These are phyloP conservation scores for Anodontia alba DNA, from an alignment of 2,888 invertebrate species.

Conservation along the genomic window DNA sequence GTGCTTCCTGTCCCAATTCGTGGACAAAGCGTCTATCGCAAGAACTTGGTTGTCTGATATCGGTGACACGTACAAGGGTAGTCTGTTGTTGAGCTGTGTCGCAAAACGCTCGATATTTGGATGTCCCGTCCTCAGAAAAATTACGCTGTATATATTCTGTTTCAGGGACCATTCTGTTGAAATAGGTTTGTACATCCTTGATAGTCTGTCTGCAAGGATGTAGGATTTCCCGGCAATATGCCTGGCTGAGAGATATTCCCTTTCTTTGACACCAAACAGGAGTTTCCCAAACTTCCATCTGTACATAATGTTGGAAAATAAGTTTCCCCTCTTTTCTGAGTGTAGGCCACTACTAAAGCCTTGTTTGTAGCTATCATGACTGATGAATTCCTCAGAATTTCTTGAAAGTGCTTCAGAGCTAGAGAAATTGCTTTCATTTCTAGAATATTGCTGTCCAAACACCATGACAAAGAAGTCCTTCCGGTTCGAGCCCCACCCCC, in stretches of 20 bases:
- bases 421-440: constrained; percentile 28
- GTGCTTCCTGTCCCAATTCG: not conserved
- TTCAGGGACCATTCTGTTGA: too few species aligned
- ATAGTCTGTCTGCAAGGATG: constrained; percentile 5
- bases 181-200: not conserved
- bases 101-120: not conserved
- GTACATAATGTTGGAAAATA: constrained; percentile 21
- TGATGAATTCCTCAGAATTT: not conserved
- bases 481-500: constrained; percentile 15
- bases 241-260: not conserved
- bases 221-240: constrained; percentile 25
- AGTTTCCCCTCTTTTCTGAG: constrained; percentile 27
- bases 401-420: not conserved
- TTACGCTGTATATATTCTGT: not conserved
- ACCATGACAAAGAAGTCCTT: not conserved
- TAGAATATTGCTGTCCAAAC: not conserved
- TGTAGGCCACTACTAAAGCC: constrained; percentile 26
- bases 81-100: not conserved
- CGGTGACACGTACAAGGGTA: not conserved
- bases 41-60: not conserved
- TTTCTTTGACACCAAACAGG: constrained; percentile 17
- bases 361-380: constrained; percentile 25
- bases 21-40: not conserved
- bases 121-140: not conserved
- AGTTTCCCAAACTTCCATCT: not conserved